Conservation (phyloP, 2,888 invertebrate species). For the Galeruca laticollis region DNA sequence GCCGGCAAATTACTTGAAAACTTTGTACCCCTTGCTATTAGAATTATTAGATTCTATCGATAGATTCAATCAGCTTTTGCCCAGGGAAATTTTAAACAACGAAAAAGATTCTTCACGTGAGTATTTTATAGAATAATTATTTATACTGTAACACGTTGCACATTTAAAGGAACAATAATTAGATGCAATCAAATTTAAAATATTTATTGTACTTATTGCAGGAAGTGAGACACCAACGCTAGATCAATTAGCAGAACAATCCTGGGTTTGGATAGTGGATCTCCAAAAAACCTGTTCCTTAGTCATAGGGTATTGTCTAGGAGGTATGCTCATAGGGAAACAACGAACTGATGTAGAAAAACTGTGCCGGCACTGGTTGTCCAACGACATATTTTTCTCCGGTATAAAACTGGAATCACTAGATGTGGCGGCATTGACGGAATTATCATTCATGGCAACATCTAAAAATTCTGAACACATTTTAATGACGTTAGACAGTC, state of each 20-base stretch:
- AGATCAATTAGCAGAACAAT: conserved; percentile 65
- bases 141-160: not conserved
- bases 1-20: conserved; percentile 64
- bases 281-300: conserved; percentile 72
- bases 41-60: conserved; percentile 65
- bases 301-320: conserved; percentile 72
- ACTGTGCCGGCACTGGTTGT: conserved; percentile 66
- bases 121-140: conserved; percentile 30
- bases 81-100: conserved; percentile 61
- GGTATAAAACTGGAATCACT: conserved; percentile 56
- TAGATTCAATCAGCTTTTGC: conserved; percentile 64
- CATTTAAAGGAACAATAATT: too few relatives aligned
- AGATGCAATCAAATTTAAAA: too few relatives aligned
- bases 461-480: conserved; percentile 45
- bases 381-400: conserved; percentile 63
- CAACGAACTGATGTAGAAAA: conserved; percentile 66
- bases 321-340: conserved; percentile 70
- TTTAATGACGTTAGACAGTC: conserved; percentile 49
- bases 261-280: conserved; percentile 73
- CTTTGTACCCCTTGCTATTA: conserved; percentile 62
- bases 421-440: conserved; percentile 47
- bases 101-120: conserved; percentile 57
- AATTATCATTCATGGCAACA: conserved; percentile 47
- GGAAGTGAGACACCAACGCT: conserved; percentile 69
- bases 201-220: too few relatives aligned